phyloP scores from a whole-genome alignment of 2,113 vertebrate genomes.

The Edolisoma coerulescens region DNA sequence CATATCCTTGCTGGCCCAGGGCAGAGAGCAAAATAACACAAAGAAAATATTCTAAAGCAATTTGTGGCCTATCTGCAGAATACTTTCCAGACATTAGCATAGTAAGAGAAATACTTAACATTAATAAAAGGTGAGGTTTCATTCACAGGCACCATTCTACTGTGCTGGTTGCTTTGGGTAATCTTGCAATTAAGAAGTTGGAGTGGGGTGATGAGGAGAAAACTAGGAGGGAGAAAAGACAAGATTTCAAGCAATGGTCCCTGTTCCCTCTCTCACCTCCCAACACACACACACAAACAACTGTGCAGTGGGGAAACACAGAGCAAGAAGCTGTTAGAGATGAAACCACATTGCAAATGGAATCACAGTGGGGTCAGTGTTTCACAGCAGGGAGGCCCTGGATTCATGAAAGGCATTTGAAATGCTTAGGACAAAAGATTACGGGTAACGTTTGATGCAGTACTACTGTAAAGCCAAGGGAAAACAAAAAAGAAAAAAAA shows the following conservation, averaged over 20 bases:
- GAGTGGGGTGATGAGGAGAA: neutral
- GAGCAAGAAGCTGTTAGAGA: neutral
- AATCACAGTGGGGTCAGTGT: neutral
- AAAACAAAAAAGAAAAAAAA: neutral
- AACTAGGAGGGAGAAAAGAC: neutral
- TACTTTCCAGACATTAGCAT: conserved; percentile 8
- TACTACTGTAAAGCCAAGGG: neutral
- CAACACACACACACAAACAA: neutral
- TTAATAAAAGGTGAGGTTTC: neutral
- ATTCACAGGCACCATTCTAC: neutral
- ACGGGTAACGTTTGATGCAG: neutral
- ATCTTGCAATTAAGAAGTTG: neutral
- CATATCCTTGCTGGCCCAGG: conserved; percentile 37
- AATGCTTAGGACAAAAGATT: neutral
- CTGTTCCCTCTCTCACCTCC: neutral
- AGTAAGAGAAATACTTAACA: conserved; percentile 11
- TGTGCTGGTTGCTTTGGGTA: neutral
- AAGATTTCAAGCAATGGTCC: neutral
- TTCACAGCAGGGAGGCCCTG: neutral
- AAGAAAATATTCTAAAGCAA: conserved; percentile 40
- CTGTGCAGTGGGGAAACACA: neutral
- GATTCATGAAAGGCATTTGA: neutral
- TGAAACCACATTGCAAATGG: neutral
- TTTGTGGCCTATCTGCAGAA: conserved; percentile 38
- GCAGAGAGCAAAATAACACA: conserved; percentile 33